Evolutionary conservation across 2,797 vertebrate species (phyloP).

Genomic region (Tachyglossus aculeatus): DNA sequence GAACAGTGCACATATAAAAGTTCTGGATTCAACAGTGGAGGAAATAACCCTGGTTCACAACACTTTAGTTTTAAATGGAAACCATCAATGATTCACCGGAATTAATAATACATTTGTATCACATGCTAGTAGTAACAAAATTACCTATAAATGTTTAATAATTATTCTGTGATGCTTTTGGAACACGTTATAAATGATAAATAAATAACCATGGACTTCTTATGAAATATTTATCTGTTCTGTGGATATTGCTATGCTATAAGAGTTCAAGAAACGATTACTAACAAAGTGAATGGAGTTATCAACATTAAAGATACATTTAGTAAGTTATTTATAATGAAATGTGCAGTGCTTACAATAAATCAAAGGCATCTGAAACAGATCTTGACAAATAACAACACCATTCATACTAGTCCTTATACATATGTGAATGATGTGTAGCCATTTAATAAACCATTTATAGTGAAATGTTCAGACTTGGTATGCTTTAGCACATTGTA

Average conservation of each 20-base stretch:
- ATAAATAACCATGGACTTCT: slow-evolving; percentile 76
- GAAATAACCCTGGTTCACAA: slow-evolving; percentile 39
- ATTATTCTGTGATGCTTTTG: slow-evolving; percentile 76
- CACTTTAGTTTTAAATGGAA: slow-evolving; percentile 55
- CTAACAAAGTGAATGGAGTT: slow-evolving; percentile 70
- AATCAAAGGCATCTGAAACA: slow-evolving; percentile 57
- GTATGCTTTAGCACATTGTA: neutral
- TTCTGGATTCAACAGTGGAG: slow-evolving; percentile 14
- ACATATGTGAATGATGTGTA: slow-evolving; percentile 36
- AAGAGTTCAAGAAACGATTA: slow-evolving; percentile 69
- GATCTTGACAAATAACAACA: slow-evolving; percentile 59
- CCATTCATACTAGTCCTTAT: slow-evolving; percentile 45
- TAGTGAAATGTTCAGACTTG: neutral
- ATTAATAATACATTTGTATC: slow-evolving; percentile 79
- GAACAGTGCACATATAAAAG: slow-evolving; percentile 12
- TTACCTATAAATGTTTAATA: slow-evolving; percentile 82
- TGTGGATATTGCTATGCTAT: slow-evolving; percentile 71
- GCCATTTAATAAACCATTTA: slow-evolving; percentile 45
- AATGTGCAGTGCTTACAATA: slow-evolving; percentile 57
- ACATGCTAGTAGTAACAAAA: slow-evolving; percentile 72
- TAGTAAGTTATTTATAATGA: slow-evolving; percentile 67
- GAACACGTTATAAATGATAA: slow-evolving; percentile 73
- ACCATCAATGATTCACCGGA: slow-evolving; percentile 65
- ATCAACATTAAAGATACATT: slow-evolving; percentile 71
- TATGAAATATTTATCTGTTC: slow-evolving; percentile 75